Evolutionary conservation across 2,797 vertebrate genomes (phyloP).

Genomic region (Numenius phaeopus): DNA sequence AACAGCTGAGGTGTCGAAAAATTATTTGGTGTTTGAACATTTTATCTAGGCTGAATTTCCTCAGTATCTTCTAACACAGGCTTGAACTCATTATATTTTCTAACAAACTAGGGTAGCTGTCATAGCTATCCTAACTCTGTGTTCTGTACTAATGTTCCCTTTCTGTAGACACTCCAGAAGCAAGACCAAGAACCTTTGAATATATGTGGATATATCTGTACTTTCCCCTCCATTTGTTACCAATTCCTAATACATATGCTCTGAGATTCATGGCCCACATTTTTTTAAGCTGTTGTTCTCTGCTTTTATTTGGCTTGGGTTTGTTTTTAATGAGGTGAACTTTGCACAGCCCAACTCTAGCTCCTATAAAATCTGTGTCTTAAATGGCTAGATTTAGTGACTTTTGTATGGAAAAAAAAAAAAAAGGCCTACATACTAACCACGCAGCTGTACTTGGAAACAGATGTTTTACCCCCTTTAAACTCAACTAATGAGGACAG

Average conservation of each 20-base stretch:
- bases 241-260: background rate
- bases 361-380: slow-evolving; percentile 46
- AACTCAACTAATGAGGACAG: background rate
- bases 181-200: background rate
- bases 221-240: background rate
- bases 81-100: background rate
- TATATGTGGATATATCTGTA: background rate
- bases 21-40: background rate
- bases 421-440: background rate
- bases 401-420: background rate
- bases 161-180: background rate
- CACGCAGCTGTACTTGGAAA: slow-evolving; percentile 34
- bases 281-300: background rate
- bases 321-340: slow-evolving; percentile 68
- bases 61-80: background rate
- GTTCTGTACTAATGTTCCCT: background rate
- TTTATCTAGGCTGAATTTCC: background rate
- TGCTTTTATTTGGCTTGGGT: slow-evolving; percentile 43
- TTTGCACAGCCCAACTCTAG: slow-evolving; percentile 25
- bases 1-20: background rate
- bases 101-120: background rate
- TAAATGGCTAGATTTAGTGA: background rate
- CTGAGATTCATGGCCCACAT: background rate
- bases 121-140: background rate
- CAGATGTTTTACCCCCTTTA: slow-evolving; percentile 19